Evolutionary conservation across 2,113 vertebrate genomes (phyloP), one percentile per base, ranked within the genome.

Genomic region (Tamias sibiricus): DNA sequence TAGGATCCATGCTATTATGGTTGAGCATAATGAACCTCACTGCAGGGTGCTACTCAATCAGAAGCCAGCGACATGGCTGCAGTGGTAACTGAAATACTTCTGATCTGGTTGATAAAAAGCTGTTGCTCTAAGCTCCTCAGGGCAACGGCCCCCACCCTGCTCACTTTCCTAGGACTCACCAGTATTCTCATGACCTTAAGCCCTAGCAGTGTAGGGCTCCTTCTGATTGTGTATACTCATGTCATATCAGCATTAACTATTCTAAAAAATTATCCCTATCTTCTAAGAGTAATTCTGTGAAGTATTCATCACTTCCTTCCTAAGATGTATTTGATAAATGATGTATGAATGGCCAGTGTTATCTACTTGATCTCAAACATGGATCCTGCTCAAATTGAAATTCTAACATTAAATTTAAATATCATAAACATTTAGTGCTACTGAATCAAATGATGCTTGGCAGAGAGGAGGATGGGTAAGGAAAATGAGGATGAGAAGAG

Each of bases 321-420:
- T 75, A 74, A 49, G 47, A 90, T 82, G 24, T 35, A n/a, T 49
- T 91, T 91, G 44, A 14, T 87, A 87, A 62, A 44, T 79, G 42
- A 74, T 47, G 8, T 75, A 72, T 80, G 59, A 92, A 62, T 76
- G 79, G 12, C 32, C 28, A 74, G 79, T 69, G 47, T 90, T 77
- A 57, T 11, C 40, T 90, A 28, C 20, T 81, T 84, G 47, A 87
- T 92, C 22, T 35, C 71, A 96, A 84, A 64, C 64, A 47, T 26
- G 28, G 28, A 75, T 64, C 59, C 52, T 47, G 40, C 32, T 85
- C n/a, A 88, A 54, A 83, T 4, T 92, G 52, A 87, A 92, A 82
- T 85, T 85, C 80, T 87, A 88, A 81, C 17, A 69, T 81, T 77
- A 92, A 47, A 76, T 93, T 90, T 88, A 93, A 82, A 86, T 72